Evolutionary conservation across 1,140 invertebrate genomes (phyloP).

Genomic region (Drosophila asahinai): DNA sequence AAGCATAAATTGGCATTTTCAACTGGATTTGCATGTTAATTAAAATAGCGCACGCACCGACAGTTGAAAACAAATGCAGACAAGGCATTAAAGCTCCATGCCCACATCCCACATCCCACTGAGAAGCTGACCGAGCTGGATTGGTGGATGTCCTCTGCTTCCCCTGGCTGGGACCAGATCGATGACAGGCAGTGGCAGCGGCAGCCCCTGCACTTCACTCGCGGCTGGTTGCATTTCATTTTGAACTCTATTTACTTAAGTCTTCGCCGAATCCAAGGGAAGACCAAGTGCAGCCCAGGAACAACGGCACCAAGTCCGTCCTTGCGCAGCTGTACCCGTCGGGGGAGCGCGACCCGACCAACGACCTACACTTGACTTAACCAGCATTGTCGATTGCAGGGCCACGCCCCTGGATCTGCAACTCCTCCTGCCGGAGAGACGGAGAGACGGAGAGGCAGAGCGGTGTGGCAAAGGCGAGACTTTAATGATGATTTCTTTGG

Average conservation of each 20-base stretch:
- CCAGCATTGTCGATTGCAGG: constrained; percentile 84
- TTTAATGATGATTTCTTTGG: constrained; percentile 84
- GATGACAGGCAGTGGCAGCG: constrained; percentile 60
- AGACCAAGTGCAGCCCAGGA: constrained; percentile 30
- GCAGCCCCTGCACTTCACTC: constrained; percentile 61
- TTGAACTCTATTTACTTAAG: constrained; percentile 83
- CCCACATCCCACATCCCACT: constrained; percentile 13
- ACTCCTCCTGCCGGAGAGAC: constrained; percentile 10
- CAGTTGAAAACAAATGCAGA: constrained; percentile 80
- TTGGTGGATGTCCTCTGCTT: background rate
- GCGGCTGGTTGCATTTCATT: constrained; percentile 77
- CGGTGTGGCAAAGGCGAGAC: constrained; percentile 50
- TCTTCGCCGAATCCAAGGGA: constrained; percentile 61
- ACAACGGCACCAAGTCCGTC: constrained; percentile 26
- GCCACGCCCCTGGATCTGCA: constrained; percentile 35
- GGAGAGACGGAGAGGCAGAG: background rate
- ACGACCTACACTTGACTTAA: constrained; percentile 85
- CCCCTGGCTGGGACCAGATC: constrained; percentile 50
- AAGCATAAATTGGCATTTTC: constrained; percentile 83
- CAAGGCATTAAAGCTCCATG: constrained; percentile 66
- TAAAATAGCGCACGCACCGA: constrained; percentile 78
- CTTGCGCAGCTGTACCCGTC: constrained; percentile 7
- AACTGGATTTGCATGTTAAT: constrained; percentile 83
- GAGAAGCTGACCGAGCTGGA: constrained; percentile 55
- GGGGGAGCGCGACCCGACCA: constrained; percentile 60